Conservation (phyloP, 1,140 invertebrate genomes). For the Paralvinella palmiformis region DNA sequence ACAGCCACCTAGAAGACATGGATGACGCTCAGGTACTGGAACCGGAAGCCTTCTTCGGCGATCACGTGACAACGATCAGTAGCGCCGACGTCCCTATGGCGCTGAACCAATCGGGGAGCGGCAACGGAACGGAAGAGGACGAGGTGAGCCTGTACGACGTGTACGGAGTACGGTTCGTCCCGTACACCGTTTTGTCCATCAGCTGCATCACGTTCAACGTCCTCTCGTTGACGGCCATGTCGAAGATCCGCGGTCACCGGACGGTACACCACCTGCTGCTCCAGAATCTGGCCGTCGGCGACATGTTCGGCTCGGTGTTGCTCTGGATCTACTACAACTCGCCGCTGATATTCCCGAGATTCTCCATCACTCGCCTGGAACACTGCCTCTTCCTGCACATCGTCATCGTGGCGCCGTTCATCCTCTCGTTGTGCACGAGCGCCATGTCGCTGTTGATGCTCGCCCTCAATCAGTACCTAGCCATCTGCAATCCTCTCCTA, state of each 20-base stretch:
- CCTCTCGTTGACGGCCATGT: constrained; percentile 13
- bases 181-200: constrained; percentile 9
- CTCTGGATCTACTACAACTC: constrained; percentile 22
- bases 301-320: constrained; percentile 11
- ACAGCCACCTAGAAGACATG: no score
- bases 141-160: background rate
- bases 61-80: background rate
- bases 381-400: constrained; percentile 14
- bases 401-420: constrained; percentile 17
- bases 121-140: background rate
- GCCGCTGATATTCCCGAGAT: constrained; percentile 13
- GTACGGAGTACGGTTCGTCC: constrained; percentile 15
- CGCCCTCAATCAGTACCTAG: constrained; percentile 20
- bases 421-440: constrained; percentile 11
- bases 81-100: background rate
- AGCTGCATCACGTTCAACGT: constrained; percentile 15
- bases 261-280: constrained; percentile 18
- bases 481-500: constrained; percentile 19
- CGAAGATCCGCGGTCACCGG: constrained; percentile 12
- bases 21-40: background rate
- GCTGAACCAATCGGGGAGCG: background rate
- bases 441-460: constrained; percentile 15
- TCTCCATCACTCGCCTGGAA: constrained; percentile 3
- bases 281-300: constrained; percentile 14
- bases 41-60: background rate